Percentiles rank a stretch among this genome's conserved stretches.
phyloP scores from a whole-genome alignment of 2,113 vertebrate genomes.

The Sardina pilchardus region DNA sequence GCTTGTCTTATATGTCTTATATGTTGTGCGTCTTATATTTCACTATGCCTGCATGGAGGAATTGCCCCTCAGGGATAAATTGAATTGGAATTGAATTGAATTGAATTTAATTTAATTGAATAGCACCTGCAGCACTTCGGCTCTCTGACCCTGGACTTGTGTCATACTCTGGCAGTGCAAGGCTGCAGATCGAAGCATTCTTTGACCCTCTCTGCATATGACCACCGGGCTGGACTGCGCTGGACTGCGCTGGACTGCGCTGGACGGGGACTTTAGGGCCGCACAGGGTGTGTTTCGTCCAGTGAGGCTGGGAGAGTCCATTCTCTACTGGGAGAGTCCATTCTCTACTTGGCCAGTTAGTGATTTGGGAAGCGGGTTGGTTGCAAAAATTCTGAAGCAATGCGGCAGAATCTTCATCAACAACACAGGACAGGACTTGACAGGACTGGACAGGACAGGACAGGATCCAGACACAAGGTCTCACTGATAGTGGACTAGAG shows the following conservation, averaged over 20 bases:
- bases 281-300: neutral
- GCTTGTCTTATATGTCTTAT: no score
- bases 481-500: neutral
- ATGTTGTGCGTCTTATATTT: no score
- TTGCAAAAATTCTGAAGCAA: conserved; percentile 1
- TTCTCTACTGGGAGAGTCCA: neutral
- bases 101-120: no score
- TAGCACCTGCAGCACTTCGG: neutral
- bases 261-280: neutral
- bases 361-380: neutral
- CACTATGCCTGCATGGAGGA: no score
- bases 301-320: neutral
- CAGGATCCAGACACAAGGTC: neutral
- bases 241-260: neutral
- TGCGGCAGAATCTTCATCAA: neutral
- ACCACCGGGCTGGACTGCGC: neutral
- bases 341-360: neutral
- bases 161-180: neutral
- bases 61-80: no score
- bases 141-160: neutral
- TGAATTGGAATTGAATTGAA: no score
- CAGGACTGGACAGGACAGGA: neutral
- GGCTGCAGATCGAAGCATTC: neutral
- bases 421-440: neutral
- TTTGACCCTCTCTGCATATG: neutral